A percentile compares a stretch with the other conserved stretches of the same genome.
phyloP scores from a whole-genome alignment of 2,113 vertebrate species.

The Gyps fulvus region DNA sequence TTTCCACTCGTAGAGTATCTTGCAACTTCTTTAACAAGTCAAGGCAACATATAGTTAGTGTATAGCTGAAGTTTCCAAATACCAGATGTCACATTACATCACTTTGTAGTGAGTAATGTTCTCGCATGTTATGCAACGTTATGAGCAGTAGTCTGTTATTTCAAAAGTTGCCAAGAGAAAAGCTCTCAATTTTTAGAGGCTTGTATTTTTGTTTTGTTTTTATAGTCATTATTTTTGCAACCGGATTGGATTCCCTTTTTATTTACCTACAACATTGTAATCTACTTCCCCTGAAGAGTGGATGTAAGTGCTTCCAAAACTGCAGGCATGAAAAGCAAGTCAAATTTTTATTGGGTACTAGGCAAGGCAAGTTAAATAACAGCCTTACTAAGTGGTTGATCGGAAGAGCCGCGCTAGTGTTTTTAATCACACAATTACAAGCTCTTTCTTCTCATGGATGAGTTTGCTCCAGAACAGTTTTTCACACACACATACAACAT shows the following conservation, averaged over 20 bases:
- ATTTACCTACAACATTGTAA: neutral
- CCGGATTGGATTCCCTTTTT: neutral
- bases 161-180: neutral
- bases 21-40: neutral
- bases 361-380: neutral
- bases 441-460: fast-evolving
- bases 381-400: neutral
- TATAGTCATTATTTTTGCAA: neutral
- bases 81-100: conserved; percentile 9
- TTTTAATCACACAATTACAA: neutral
- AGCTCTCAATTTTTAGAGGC: neutral
- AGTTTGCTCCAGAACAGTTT: neutral
- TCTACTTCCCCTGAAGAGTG: neutral
- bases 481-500: neutral
- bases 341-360: neutral
- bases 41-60: neutral
- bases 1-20: neutral
- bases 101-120: neutral
- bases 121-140: neutral
- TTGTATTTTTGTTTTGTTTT: neutral
- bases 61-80: neutral
- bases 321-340: neutral
- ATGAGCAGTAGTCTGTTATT: neutral
- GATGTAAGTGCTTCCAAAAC: neutral
- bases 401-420: neutral